These are phyloP conservation scores for Steinernema khuongi DNA, from an alignment of 1,140 invertebrate species.

Conservation along the genomic window DNA sequence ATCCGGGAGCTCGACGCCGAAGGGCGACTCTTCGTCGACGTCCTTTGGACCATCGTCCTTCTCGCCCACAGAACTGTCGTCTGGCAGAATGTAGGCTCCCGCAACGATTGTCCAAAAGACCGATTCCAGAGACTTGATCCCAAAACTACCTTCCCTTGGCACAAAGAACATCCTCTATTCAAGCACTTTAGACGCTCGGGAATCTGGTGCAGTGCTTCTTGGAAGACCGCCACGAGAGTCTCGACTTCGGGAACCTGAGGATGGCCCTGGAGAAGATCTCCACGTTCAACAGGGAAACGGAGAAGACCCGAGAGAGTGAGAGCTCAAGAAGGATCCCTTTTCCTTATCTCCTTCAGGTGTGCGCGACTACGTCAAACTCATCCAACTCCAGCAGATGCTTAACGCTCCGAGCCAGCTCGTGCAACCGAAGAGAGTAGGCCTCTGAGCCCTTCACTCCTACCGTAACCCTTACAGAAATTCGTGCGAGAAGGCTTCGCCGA, in stretches of 20 bases:
- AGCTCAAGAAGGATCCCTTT: constrained; percentile 5
- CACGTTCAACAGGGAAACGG: constrained; percentile 26
- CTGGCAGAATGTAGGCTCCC: constrained; percentile 34
- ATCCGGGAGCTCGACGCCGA: constrained; percentile 24
- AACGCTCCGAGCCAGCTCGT: background rate
- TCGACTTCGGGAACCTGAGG: constrained; percentile 21
- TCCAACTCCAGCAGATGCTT: background rate
- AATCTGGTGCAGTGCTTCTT: background rate
- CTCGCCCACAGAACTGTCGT: constrained; percentile 26
- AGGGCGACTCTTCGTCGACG: constrained; percentile 6
- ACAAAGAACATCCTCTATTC: constrained; percentile 18
- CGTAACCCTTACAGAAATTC: constrained; percentile 10
- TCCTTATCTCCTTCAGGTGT: background rate
- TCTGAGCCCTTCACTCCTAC: background rate
- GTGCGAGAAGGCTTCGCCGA: background rate
- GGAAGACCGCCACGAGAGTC: constrained; percentile 4
- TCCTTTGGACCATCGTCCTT: background rate
- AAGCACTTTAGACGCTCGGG: background rate
- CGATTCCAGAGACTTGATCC: constrained; percentile 12
- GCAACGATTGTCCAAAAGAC: background rate
- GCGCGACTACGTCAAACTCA: constrained; percentile 17
- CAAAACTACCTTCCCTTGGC: constrained; percentile 26
- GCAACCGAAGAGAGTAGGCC: background rate
- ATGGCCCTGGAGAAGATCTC: background rate
- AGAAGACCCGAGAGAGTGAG: constrained; percentile 22